Evolutionary conservation across 2,888 invertebrate species (phyloP), one percentile per base, ranked within the genome.

Genomic region (Tiliacea citrago): DNA sequence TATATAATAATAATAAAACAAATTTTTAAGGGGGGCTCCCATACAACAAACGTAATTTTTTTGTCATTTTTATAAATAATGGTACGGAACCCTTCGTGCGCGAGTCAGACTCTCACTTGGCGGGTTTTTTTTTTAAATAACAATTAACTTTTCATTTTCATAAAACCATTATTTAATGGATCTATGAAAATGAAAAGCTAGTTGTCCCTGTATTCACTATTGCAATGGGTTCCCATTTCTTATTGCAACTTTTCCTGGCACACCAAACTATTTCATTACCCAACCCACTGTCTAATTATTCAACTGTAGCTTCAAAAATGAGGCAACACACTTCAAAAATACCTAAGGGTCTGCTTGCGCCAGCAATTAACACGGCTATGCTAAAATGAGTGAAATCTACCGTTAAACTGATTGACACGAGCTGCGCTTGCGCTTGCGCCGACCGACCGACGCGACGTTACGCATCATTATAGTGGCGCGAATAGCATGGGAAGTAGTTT

Each of bases 381-480:
- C 86, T 90, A 93, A 92, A 81, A 74, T 68, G 66, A 82, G 90
- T 88, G 92, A 92, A 92, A 92, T 86, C 84, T 76, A 70, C 69
- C 85, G 87, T 81, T 90, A 90, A 90, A 87, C 84, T 88, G 85
- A 89, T 89, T 90, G 87, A 87, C 89, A 88, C 88, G 67, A 79
- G 67, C 57, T 72, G 73, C 74, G 79, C 72, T 45, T 74, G 81
- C 80, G 80, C 76, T 68, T 73, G 75, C 75, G 73, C 71, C 62
- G 77, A 16, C 47, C 21, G 6, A n/a, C n/a, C n/a, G n/a, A n/a
- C n/a, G n/a, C n/a, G n/a, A 60, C 16, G 71, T 76, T 75, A 73
- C 78, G 80, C 82, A 47, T 63, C 61, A 68, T 9, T 29, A 45
- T 3, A 2, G 55, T 53, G 66, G 57, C 42, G 75, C 72, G 71